Percentiles rank a stretch among this genome's conserved stretches.
These are phyloP conservation scores for Cosmorhoe ocellata DNA, from an alignment of 2,888 invertebrate species.

Conservation along the genomic window DNA sequence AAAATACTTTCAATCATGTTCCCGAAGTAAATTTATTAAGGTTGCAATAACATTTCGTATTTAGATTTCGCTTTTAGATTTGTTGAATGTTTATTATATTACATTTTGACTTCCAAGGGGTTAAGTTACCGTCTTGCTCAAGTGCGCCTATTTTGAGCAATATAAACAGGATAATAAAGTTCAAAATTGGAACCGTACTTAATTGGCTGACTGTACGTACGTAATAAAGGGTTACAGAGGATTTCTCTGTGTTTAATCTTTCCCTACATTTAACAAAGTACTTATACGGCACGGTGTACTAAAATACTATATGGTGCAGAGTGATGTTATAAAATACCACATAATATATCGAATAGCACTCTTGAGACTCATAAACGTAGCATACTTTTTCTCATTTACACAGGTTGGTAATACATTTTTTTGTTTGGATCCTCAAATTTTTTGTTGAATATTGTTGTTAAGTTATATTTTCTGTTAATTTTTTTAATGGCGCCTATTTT, in stretches of 20 bases:
- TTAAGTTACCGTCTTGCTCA: slow-evolving; percentile 12
- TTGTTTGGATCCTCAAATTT: no score
- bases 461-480: no score
- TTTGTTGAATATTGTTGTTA: no score
- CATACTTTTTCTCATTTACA: no score
- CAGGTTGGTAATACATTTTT: no score
- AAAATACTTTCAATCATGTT: slow-evolving; percentile 30
- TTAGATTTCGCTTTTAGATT: slow-evolving; percentile 36
- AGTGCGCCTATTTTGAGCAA: slow-evolving; percentile 17
- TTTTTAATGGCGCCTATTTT: no score
- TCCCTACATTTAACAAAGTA: neutral
- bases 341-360: no score
- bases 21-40: slow-evolving; percentile 32
- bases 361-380: no score
- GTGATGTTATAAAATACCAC: no score
- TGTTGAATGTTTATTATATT: slow-evolving; percentile 35
- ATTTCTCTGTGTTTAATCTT: slow-evolving; percentile 10
- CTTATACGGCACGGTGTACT: neutral
- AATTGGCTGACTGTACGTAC: slow-evolving; percentile 10
- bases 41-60: slow-evolving; percentile 31
- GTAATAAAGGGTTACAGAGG: slow-evolving; percentile 3
- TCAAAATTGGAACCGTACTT: slow-evolving; percentile 11
- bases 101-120: slow-evolving; percentile 26
- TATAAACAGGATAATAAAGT: slow-evolving; percentile 13
- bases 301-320: neutral